phyloP scores from a whole-genome alignment of 2,797 vertebrate genomes.

The Schizothorax lantsangensis region DNA sequence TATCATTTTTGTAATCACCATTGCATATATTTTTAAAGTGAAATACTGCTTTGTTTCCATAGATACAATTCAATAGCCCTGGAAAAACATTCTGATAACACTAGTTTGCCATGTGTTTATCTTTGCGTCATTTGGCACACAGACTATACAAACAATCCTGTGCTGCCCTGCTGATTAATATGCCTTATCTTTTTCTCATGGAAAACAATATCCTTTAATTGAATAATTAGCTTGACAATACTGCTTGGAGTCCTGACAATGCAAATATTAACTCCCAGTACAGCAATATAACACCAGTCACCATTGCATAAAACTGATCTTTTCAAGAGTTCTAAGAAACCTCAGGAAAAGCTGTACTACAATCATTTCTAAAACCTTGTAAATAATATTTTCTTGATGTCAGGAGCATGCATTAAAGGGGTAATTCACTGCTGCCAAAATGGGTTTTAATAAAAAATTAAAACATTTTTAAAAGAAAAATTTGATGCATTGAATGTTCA shows the following conservation, averaged over 20 bases:
- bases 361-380: background rate
- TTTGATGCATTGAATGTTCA: background rate
- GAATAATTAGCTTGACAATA: conserved; percentile 63
- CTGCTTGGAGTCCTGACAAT: conserved; percentile 29
- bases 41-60: conserved; percentile 55
- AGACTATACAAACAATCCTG: conserved; percentile 30
- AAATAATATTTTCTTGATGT: background rate
- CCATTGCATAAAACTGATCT: conserved; percentile 48
- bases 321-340: conserved; percentile 47
- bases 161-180: conserved; percentile 13
- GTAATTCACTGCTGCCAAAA: background rate
- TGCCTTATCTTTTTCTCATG: conserved; percentile 41
- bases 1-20: background rate
- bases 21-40: background rate
- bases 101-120: conserved; percentile 16
- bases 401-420: background rate
- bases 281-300: conserved; percentile 48
- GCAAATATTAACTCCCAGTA: conserved; percentile 56
- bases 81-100: conserved; percentile 48
- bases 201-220: conserved; percentile 63
- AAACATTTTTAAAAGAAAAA: background rate
- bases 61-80: conserved; percentile 47
- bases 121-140: conserved; percentile 51
- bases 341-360: background rate
- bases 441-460: background rate